Percentiles rank a stretch among this genome's conserved stretches.
Conservation (phyloP, 2,797 vertebrate species). For the Tokudaia tokunoshimensis region DNA sequence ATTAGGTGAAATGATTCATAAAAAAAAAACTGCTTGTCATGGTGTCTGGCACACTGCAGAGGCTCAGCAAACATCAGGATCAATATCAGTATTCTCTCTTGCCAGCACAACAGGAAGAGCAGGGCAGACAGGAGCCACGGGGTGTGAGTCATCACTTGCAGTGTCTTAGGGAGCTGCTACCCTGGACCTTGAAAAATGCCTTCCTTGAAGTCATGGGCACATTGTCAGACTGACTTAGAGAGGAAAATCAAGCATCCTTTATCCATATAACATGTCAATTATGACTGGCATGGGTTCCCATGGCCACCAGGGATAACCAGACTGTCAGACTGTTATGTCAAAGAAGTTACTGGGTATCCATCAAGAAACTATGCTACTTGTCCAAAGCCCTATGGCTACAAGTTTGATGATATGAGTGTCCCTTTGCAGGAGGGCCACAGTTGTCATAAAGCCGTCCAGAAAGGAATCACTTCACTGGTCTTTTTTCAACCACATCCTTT, state of each 20-base stretch:
- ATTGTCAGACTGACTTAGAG: not conserved
- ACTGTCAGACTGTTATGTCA: not conserved
- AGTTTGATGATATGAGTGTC: not conserved
- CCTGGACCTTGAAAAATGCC: too few relatives aligned
- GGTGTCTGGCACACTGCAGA: not conserved
- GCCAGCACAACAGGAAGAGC: not conserved
- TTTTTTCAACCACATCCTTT: not conserved
- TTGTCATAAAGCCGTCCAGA: not conserved
- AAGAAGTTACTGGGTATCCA: not conserved
- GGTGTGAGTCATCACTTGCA: not conserved
- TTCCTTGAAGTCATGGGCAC: not conserved
- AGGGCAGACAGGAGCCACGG: not conserved
- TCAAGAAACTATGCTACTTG: not conserved
- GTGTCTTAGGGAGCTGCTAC: not conserved
- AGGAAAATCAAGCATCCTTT: not conserved
- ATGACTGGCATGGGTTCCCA: not conserved
- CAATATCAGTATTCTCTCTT: not conserved
- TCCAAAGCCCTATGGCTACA: not conserved
- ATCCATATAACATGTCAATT: not conserved
- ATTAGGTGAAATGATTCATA: not conserved
- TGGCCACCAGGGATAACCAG: rapidly evolving
- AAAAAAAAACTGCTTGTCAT: not conserved
- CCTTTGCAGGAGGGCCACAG: not conserved
- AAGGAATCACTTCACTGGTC: not conserved
- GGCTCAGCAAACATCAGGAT: not conserved